Evolutionary conservation across 2,113 vertebrate species (phyloP).

Genomic region (Pandion haliaetus): DNA sequence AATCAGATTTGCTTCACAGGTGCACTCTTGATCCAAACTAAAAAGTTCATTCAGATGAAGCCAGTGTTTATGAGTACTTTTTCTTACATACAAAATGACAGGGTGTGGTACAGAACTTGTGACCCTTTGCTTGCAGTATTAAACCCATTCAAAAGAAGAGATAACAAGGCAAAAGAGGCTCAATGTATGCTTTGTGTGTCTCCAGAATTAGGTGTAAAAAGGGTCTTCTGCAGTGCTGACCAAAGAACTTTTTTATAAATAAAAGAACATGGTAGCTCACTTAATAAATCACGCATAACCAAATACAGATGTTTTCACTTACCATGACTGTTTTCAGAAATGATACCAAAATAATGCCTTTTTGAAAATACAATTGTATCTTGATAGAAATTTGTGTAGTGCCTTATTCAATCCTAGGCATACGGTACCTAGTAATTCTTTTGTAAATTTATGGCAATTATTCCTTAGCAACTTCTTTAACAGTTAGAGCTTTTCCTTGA

Average conservation of each 20-base stretch:
- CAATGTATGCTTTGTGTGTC: not conserved
- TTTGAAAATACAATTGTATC: not conserved
- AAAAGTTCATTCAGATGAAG: not conserved
- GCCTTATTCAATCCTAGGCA: not conserved
- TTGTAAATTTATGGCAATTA: constrained; percentile 24
- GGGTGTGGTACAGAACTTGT: not conserved
- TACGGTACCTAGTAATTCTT: not conserved
- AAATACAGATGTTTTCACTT: not conserved
- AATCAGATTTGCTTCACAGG: not conserved
- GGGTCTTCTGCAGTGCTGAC: not conserved
- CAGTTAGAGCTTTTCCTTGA: constrained; percentile 14
- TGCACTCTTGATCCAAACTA: not conserved
- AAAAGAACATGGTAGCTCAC: not conserved
- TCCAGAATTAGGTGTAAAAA: not conserved
- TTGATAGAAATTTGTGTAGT: not conserved
- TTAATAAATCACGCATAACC: not conserved
- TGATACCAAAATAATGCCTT: not conserved
- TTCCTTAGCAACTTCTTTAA: constrained; percentile 37
- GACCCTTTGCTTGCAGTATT: not conserved
- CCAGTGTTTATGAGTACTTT: not conserved
- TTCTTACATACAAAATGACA: not conserved
- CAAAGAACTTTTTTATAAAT: not conserved
- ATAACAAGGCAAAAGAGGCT: not conserved
- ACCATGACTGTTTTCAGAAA: not conserved
- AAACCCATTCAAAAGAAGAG: not conserved